Percentiles rank a stretch among this genome's conserved stretches.
Conservation (phyloP, 2,797 vertebrate species). For the Merluccius polli region DNA sequence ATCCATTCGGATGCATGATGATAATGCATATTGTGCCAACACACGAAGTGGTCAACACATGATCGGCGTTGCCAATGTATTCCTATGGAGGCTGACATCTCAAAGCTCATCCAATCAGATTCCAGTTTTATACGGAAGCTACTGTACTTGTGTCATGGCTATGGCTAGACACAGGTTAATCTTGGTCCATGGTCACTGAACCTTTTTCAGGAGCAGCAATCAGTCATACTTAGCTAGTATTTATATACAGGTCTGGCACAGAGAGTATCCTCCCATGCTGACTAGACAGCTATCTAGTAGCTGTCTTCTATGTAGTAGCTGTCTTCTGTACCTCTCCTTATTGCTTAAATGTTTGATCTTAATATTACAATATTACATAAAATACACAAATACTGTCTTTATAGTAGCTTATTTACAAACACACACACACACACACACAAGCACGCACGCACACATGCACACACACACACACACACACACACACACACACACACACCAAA, state of each 20-base stretch:
- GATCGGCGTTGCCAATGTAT: neutral
- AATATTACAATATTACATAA: neutral
- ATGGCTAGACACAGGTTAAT: neutral
- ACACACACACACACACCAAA: constrained; percentile 28
- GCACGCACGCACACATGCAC: constrained; percentile 13
- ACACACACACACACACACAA: constrained; percentile 1
- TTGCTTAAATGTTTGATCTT: neutral
- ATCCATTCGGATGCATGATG: neutral
- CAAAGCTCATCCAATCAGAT: neutral
- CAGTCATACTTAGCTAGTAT: neutral
- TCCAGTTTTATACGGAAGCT: neutral
- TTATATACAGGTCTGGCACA: neutral
- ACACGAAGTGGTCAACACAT: neutral
- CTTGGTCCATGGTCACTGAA: neutral
- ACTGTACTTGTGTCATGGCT: neutral
- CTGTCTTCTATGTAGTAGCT: neutral
- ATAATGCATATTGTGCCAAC: neutral
- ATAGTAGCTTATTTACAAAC: constrained; percentile 2
- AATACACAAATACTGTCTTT: no score
- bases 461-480: constrained; percentile 24
- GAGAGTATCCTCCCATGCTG: neutral
- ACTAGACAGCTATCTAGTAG: neutral
- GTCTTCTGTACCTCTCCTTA: neutral
- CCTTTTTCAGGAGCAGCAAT: neutral
- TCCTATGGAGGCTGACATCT: neutral